These are phyloP conservation scores for Parapsyche elsis DNA, from an alignment of 1,140 invertebrate species.

Conservation along the genomic window DNA sequence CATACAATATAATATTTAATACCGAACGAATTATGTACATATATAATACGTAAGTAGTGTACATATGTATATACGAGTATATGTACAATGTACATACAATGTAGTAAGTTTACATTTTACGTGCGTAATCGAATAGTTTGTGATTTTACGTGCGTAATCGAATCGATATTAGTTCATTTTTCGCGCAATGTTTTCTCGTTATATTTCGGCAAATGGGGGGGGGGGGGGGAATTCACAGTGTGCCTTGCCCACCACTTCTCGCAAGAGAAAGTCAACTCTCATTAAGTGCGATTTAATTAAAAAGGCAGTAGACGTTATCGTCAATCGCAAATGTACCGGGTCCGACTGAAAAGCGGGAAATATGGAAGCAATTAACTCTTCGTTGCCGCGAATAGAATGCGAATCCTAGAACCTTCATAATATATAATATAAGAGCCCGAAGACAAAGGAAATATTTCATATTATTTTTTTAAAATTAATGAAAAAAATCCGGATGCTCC, in stretches of 20 bases:
- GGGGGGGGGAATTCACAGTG: too few species aligned
- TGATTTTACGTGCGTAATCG: not conserved
- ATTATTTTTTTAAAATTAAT: too few species aligned
- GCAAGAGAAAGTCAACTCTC: slow-evolving; percentile 1
- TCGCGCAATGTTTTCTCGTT: not conserved
- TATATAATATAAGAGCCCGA: not conserved
- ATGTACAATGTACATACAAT: too few species aligned
- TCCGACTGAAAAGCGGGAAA: slow-evolving; percentile 3
- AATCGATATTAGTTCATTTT: not conserved
- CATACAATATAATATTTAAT: too few species aligned
- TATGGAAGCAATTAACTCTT: slow-evolving; percentile 33
- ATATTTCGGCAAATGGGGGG: too few species aligned
- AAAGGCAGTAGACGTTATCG: slow-evolving; percentile 24
- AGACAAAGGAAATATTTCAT: not conserved
- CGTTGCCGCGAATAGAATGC: slow-evolving; percentile 17
- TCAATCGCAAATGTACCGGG: slow-evolving; percentile 24
- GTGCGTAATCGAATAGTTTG: too few species aligned
- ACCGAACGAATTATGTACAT: too few species aligned
- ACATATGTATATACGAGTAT: too few species aligned
- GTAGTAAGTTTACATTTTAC: too few species aligned
- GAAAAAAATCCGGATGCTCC: too few species aligned
- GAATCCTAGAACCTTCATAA: slow-evolving; percentile 17
- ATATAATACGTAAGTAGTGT: too few species aligned
- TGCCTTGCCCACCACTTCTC: not conserved
- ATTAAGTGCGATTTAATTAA: slow-evolving; percentile 39